phyloP scores from a whole-genome alignment of 2,797 vertebrate species.

The Sebastes hubbsi region DNA sequence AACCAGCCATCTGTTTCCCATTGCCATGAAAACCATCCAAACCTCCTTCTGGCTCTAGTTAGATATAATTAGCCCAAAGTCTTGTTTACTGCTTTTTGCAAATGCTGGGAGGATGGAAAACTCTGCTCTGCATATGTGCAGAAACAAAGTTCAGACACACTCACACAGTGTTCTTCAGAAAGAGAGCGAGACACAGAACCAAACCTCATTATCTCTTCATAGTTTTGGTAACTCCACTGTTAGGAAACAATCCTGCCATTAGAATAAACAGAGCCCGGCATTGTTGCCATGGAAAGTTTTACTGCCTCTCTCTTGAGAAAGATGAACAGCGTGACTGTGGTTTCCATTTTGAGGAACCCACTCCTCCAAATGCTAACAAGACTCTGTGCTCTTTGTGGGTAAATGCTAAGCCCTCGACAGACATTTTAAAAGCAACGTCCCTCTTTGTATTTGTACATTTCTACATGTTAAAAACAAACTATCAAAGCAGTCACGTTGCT shows the following conservation, averaged over 20 bases:
- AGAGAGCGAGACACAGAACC: slow-evolving; percentile 1
- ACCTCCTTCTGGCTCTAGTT: slow-evolving; percentile 37
- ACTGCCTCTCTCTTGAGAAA: slow-evolving; percentile 32
- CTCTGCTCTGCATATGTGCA: slow-evolving; percentile 31
- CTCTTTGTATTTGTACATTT: slow-evolving; percentile 1
- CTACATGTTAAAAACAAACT: not conserved
- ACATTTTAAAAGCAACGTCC: not conserved
- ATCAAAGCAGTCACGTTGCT: not conserved
- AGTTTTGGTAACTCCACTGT: slow-evolving; percentile 39
- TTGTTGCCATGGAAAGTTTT: slow-evolving; percentile 64
- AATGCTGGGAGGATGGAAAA: slow-evolving; percentile 36
- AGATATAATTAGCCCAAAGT: slow-evolving; percentile 45
- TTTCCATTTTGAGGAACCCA: slow-evolving; percentile 51
- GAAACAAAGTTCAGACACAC: not conserved
- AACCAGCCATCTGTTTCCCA: slow-evolving; percentile 63
- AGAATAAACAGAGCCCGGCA: slow-evolving; percentile 38
- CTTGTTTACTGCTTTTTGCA: slow-evolving; percentile 48
- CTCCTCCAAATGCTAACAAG: slow-evolving; percentile 30
- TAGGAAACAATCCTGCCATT: slow-evolving; percentile 31
- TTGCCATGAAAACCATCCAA: slow-evolving; percentile 36
- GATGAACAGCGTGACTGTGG: slow-evolving; percentile 36
- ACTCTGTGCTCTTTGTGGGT: slow-evolving; percentile 7
- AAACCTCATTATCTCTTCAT: slow-evolving; percentile 35
- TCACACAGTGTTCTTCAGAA: not conserved
- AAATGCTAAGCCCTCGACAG: not conserved